Evolutionary conservation across 23 tunicate species (phyloP).

Genomic region (Halocynthia aurantium): DNA sequence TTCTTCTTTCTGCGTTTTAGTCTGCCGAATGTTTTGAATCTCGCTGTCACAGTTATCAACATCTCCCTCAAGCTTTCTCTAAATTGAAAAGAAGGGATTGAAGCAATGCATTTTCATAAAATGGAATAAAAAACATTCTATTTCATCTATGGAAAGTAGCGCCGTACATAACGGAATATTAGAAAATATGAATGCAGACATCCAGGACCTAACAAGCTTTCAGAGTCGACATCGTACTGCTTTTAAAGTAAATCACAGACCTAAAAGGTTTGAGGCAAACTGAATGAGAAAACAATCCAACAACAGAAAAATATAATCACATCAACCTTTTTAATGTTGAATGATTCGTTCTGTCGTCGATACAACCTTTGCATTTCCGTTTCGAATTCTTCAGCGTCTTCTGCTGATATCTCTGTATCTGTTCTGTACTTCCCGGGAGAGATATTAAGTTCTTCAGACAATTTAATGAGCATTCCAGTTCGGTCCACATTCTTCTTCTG

Average conservation of each 20-base stretch:
- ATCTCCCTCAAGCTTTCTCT: constrained; percentile 28
- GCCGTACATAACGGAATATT: too few species aligned
- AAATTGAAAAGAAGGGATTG: background rate
- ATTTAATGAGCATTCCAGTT: constrained; percentile 5
- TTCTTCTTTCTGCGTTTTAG: constrained; percentile 39
- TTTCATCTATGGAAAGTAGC: too few species aligned
- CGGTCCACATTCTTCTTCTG: constrained; percentile 10
- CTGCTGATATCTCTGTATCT: constrained; percentile 11
- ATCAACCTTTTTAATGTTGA: constrained; percentile 12
- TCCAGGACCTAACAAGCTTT: too few species aligned
- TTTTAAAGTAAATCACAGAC: too few species aligned
- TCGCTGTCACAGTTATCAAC: constrained; percentile 14
- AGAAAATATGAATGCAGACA: too few species aligned
- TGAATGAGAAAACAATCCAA: too few species aligned
- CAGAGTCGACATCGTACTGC: too few species aligned
- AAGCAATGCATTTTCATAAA: background rate
- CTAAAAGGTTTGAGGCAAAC: background rate
- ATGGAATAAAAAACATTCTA: too few species aligned
- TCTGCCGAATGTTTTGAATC: constrained; percentile 18
- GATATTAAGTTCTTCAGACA: constrained; percentile 17
- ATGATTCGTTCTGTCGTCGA: background rate
- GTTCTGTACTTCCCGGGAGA: background rate
- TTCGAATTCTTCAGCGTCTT: constrained; percentile 44
- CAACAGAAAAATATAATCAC: background rate
- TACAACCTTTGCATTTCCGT: background rate